Evolutionary conservation across 37 sponge, comb jelly and placozoan genomes (phyloP).

Genomic region (Geodia barretti): DNA sequence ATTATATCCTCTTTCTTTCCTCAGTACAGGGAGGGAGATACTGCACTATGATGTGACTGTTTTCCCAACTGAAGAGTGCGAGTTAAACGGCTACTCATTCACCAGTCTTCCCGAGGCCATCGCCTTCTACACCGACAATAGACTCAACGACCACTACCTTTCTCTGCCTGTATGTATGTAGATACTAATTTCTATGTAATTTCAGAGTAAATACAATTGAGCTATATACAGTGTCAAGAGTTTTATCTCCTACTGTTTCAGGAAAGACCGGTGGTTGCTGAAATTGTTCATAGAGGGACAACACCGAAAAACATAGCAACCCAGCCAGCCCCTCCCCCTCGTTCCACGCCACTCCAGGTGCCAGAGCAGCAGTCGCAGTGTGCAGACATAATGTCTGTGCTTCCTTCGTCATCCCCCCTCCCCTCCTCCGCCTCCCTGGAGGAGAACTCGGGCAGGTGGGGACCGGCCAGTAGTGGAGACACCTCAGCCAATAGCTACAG

Average conservation of each 20-base stretch:
- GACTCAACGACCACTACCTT: conserved; percentile 10
- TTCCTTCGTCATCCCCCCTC: too few relatives aligned
- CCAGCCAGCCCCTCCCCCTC: not conserved
- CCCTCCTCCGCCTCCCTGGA: not conserved
- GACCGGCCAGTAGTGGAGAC: not conserved
- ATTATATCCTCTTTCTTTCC: too few relatives aligned
- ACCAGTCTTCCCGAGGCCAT: conserved; percentile 38
- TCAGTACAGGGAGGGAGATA: conserved; percentile 32
- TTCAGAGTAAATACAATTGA: too few relatives aligned
- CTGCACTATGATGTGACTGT: conserved; percentile 36
- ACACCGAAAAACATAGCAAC: not conserved
- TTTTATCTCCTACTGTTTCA: not conserved
- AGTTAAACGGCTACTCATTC: conserved; percentile 38
- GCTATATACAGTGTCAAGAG: too few relatives aligned
- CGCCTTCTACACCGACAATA: conserved; percentile 56
- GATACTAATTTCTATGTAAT: too few relatives aligned
- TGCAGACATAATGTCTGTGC: not conserved
- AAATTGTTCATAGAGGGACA: not conserved
- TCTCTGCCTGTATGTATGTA: not conserved
- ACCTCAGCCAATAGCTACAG: too few relatives aligned
- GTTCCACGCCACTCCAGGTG: not conserved
- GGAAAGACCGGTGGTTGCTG: not conserved
- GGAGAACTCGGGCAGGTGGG: not conserved
- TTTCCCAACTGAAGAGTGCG: conserved; percentile 18
- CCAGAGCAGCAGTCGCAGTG: not conserved